Percentiles rank a stretch among this genome's conserved stretches.
These are phyloP conservation scores for Petaurus breviceps DNA, from an alignment of 2,113 vertebrate genomes.

Conservation along the genomic window DNA sequence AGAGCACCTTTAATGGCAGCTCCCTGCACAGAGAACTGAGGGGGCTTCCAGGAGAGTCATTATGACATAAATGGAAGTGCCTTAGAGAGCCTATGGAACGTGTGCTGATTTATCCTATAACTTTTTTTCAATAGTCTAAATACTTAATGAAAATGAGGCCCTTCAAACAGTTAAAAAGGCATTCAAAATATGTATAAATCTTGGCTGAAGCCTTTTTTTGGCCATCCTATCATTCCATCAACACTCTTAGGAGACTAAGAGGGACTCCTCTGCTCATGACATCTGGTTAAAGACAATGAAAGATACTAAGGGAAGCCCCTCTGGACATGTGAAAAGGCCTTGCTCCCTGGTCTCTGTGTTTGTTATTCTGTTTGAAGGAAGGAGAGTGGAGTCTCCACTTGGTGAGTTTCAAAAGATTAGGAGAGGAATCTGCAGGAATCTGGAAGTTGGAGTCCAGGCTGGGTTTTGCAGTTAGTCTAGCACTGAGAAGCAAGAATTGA, in stretches of 20 bases:
- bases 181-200: background rate
- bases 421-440: background rate
- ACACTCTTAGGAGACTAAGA: background rate
- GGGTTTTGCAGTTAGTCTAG: background rate
- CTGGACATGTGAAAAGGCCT: background rate
- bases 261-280: background rate
- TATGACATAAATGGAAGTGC: background rate
- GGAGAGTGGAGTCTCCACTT: background rate
- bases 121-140: background rate
- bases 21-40: background rate
- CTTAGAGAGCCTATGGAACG: background rate
- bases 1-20: background rate
- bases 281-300: background rate
- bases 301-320: no score
- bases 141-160: background rate
- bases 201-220: background rate
- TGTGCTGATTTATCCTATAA: background rate
- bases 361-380: background rate
- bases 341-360: background rate
- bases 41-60: background rate
- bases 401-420: background rate
- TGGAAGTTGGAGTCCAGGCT: background rate
- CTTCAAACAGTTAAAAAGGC: background rate
- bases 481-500: background rate
- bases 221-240: background rate